Base-by-base conservation (phyloP, 2,888 invertebrate species). In the Euphydryas editha region DNA sequence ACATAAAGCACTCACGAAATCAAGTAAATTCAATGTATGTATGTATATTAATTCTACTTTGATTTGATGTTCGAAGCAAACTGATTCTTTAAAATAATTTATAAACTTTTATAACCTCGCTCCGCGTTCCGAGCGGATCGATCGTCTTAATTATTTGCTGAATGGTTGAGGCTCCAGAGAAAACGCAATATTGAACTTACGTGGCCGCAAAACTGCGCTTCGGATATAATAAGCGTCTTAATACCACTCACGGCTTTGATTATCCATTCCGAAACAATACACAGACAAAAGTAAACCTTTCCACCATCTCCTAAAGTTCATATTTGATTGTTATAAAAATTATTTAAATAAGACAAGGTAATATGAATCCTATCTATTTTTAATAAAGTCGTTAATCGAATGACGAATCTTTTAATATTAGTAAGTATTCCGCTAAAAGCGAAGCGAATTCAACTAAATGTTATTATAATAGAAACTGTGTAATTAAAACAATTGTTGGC, bases 401-500 rank as follows among this genome's bases (percentile, higher is more conserved):
- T 51, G 49, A 6, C 7, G 7, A 2, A 51, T 20, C 5, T 13
- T 21, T 51, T 51, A 24, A 51, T 51, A 51, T 24, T 51, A 51
- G 49, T 51, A 51, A 51, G 49, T 51, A 51, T 51, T 51, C 24
- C 21, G 49, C 24, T 51, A 51, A 51, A 51, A 51, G 49, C 67
- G 51, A 44, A 49, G 60, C 67, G 49, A 60, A 68, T 63, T 63
- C 60, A 57, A 60, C 65, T 65, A 65, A 65, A 62, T 65, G 68
- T 61, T 65, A 65, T 68, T 59, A 62, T 68, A 65, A 64, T 59
- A 59, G 61, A 39, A 65, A 62, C 42, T 56, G 51, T 58, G 59
- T 68, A 64, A 64, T 68, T 68, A 68, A 64, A 64, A 64, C 61
- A 61, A 64, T 68, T 58, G 61, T 68, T 44, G 68, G 46, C 42